Evolutionary conservation across 2,797 vertebrate genomes (phyloP).

Genomic region (Bradypodion ventrale): DNA sequence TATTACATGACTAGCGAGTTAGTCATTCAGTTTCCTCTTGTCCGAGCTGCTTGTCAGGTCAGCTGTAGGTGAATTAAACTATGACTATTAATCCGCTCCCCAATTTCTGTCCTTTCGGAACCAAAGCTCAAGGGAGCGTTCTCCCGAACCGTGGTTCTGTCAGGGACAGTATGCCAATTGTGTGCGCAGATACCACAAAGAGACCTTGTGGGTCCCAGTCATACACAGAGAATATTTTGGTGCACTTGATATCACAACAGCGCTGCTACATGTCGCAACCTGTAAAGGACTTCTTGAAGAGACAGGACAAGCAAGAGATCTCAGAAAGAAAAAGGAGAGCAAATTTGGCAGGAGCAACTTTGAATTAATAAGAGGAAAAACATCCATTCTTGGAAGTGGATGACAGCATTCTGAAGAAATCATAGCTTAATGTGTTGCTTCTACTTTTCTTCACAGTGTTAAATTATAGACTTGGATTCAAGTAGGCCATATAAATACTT

Average conservation of each 20-base stretch:
- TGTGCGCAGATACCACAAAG: too few species aligned
- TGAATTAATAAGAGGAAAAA: accelerated
- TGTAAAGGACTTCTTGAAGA: not conserved
- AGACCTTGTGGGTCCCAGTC: not conserved
- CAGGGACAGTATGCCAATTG: too few species aligned
- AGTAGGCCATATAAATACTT: slow-evolving; percentile 14
- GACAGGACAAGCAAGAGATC: not conserved
- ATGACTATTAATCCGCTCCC: too few species aligned
- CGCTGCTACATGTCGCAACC: too few species aligned
- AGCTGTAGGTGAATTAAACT: too few species aligned
- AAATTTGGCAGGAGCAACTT: slow-evolving; percentile 7
- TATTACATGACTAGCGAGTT: too few species aligned
- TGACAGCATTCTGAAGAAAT: not conserved
- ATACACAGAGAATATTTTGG: not conserved
- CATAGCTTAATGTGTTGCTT: not conserved
- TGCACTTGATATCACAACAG: not conserved
- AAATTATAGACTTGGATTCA: slow-evolving; percentile 6
- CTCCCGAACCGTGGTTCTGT: too few species aligned
- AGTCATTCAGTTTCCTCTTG: too few species aligned
- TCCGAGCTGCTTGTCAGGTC: too few species aligned
- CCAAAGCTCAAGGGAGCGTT: too few species aligned
- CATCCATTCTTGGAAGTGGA: not conserved
- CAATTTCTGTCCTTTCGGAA: too few species aligned
- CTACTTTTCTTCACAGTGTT: slow-evolving; percentile 1
- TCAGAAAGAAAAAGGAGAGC: not conserved